Conservation (phyloP, 1,140 invertebrate species). For the Aporrectodea caliginosa region DNA sequence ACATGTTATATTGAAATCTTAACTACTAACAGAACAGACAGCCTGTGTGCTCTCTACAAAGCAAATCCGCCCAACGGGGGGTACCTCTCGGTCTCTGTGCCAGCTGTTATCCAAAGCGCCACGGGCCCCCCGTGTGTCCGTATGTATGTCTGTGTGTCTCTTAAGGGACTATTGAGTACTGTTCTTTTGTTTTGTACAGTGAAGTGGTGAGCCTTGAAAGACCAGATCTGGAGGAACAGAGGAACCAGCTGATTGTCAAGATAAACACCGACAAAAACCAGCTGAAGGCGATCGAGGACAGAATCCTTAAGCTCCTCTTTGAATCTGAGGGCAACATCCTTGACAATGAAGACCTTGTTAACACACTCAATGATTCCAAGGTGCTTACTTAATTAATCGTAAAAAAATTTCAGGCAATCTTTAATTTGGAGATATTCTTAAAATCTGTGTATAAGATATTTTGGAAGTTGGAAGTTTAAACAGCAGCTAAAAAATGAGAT, state of each 20-base stretch:
- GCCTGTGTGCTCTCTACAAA: no score
- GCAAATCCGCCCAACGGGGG: no score
- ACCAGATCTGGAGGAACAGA: slow-evolving; percentile 73
- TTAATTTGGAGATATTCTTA: neutral
- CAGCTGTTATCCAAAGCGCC: no score
- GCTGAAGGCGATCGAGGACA: slow-evolving; percentile 65
- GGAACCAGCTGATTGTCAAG: slow-evolving; percentile 73
- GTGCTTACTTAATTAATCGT: slow-evolving; percentile 38
- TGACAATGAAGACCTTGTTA: slow-evolving; percentile 56
- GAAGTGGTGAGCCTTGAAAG: slow-evolving; percentile 63
- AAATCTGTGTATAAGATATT: no score
- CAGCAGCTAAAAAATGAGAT: no score
- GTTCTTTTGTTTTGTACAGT: no score
- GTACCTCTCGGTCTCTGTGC: no score
- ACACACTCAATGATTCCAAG: slow-evolving; percentile 56
- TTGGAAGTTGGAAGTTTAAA: no score
- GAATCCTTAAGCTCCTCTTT: slow-evolving; percentile 55
- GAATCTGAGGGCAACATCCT: slow-evolving; percentile 56
- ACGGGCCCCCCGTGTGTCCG: no score
- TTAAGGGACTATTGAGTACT: neutral
- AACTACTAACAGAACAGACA: no score
- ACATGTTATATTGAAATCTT: no score
- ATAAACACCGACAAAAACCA: slow-evolving; percentile 81
- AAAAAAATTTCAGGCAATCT: no score
- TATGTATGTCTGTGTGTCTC: slow-evolving; percentile 1